Conservation (phyloP, 2,113 vertebrate genomes). For the Toxotes chatareus region DNA sequence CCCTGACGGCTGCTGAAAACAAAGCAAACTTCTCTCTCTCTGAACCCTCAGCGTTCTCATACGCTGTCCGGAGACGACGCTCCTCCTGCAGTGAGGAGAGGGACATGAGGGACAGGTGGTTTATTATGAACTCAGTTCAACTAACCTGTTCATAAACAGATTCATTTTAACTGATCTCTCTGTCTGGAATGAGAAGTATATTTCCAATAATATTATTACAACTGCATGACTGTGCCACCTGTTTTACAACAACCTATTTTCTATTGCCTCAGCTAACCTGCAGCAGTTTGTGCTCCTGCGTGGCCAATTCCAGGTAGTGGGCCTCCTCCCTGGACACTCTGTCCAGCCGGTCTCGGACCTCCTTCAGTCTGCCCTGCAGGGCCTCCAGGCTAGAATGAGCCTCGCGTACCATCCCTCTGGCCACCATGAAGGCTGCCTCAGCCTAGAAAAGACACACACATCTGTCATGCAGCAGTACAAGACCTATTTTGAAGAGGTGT, state of each 20-base stretch:
- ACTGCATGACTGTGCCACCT: background rate
- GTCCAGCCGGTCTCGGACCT: slow-evolving; percentile 93
- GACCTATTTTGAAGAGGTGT: background rate
- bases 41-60: slow-evolving; percentile 86
- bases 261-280: slow-evolving; percentile 83
- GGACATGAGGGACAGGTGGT: background rate
- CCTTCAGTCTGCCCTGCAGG: slow-evolving; percentile 91
- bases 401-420: slow-evolving; percentile 93
- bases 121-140: background rate
- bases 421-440: slow-evolving; percentile 94
- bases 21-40: slow-evolving; percentile 94
- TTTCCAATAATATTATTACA: background rate
- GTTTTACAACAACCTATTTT: background rate
- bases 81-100: slow-evolving; percentile 87
- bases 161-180: background rate
- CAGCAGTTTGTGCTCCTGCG: slow-evolving; percentile 93
- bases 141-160: background rate
- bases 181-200: background rate
- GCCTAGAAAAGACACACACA: slow-evolving; percentile 82
- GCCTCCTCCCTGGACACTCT: slow-evolving; percentile 93
- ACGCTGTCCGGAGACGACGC: slow-evolving; percentile 86
- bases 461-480: background rate
- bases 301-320: slow-evolving; percentile 95
- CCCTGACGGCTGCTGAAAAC: slow-evolving; percentile 93
- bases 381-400: slow-evolving; percentile 88